These are phyloP conservation scores for Helicoverpa zea DNA, from an alignment of 1,140 invertebrate species.

Conservation along the genomic window DNA sequence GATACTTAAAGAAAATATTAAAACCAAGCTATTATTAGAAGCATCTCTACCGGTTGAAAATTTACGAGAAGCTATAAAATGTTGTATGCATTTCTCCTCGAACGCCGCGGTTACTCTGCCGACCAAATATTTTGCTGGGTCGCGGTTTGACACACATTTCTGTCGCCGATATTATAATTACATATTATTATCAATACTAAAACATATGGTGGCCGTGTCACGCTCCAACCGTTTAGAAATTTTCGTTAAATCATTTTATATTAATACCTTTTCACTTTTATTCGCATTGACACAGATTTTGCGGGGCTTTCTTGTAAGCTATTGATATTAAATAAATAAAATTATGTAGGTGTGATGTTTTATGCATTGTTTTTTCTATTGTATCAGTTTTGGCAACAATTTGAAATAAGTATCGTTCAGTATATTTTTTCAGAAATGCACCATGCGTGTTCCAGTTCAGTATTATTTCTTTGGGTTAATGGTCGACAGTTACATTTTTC, in stretches of 20 bases:
- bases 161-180: constrained; percentile 72
- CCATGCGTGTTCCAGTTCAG: no score
- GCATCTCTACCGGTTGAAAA: constrained; percentile 27
- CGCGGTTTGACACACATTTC: constrained; percentile 76
- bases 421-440: no score
- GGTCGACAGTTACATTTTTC: no score
- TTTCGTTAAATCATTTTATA: constrained; percentile 41
- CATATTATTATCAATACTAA: constrained; percentile 72
- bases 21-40: constrained; percentile 28
- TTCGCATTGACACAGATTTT: constrained; percentile 37
- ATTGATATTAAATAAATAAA: not conserved
- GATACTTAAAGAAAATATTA: constrained; percentile 31
- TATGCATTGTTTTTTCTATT: not conserved
- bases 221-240: constrained; percentile 38
- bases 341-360: not conserved
- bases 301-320: constrained; percentile 19
- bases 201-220: constrained; percentile 27
- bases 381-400: no score
- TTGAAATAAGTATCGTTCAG: no score
- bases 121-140: constrained; percentile 56
- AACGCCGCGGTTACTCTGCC: not conserved
- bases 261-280: constrained; percentile 54
- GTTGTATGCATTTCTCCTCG: constrained; percentile 36
- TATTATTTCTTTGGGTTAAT: no score
- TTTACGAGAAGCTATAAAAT: constrained; percentile 29